phyloP scores from a whole-genome alignment of 2,797 vertebrate species.

The Merluccius polli region DNA sequence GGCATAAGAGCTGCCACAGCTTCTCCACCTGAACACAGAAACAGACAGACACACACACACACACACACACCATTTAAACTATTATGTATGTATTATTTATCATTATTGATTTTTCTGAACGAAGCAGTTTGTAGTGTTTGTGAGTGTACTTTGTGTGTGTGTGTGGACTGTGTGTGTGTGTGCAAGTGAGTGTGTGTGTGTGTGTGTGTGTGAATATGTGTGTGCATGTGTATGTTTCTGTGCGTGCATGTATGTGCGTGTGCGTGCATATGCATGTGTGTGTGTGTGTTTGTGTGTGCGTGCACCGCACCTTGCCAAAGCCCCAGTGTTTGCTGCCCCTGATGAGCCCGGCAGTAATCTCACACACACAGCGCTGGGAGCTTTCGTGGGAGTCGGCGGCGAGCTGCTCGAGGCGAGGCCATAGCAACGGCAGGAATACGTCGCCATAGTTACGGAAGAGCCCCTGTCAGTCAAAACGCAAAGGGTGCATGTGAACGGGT shows the following conservation, averaged over 20 bases:
- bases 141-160: neutral
- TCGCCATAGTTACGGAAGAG: slow-evolving; percentile 95
- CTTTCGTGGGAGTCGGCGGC: slow-evolving; percentile 91
- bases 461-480: slow-evolving; percentile 74
- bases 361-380: slow-evolving; percentile 91
- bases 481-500: neutral
- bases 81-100: neutral
- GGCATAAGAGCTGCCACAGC: slow-evolving; percentile 88
- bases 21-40: slow-evolving; percentile 79
- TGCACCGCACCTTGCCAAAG: slow-evolving; percentile 65
- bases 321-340: slow-evolving; percentile 95
- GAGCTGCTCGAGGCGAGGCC: slow-evolving; percentile 87
- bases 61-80: neutral
- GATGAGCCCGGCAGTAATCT: slow-evolving; percentile 94
- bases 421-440: slow-evolving; percentile 84
- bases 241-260: neutral
- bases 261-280: slow-evolving; percentile 1
- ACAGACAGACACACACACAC: neutral
- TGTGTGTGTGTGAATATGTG: neutral
- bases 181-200: neutral
- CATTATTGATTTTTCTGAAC: neutral
- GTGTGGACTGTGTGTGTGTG: neutral
- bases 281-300: slow-evolving; percentile 19
- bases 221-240: neutral
- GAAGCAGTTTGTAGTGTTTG: neutral